These are phyloP conservation scores for Acleris emargana DNA, from an alignment of 2,888 invertebrate species.

Conservation along the genomic window DNA sequence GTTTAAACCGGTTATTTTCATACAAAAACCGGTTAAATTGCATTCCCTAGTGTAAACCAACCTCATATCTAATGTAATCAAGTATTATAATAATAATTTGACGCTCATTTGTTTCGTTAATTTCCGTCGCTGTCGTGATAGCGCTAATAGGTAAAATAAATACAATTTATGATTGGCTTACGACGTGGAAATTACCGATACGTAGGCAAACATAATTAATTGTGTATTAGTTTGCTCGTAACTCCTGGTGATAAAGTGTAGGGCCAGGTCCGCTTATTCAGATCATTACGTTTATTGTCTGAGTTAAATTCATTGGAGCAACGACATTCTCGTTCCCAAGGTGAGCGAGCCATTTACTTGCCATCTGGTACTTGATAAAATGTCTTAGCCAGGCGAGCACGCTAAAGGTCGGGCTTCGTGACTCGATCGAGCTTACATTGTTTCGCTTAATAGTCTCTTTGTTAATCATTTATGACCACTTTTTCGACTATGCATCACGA, in stretches of 20 bases:
- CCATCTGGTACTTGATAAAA: conserved; percentile 55
- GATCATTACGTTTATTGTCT: conserved; percentile 39
- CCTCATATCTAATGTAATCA: too few species aligned
- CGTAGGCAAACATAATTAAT: conserved; percentile 19
- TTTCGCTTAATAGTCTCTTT: conserved; percentile 48
- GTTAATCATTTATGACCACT: conserved; percentile 28
- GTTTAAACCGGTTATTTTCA: too few species aligned
- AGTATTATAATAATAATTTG: background rate
- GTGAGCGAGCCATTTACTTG: conserved; percentile 63
- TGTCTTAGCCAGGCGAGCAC: conserved; percentile 43
- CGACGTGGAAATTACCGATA: conserved; percentile 17
- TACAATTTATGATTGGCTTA: conserved; percentile 7
- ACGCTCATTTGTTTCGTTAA: conserved; percentile 19
- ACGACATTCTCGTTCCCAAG: conserved; percentile 63
- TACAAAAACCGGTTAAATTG: too few species aligned
- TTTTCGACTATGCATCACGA: conserved; percentile 39
- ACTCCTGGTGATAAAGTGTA: conserved; percentile 12
- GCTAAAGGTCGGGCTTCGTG: conserved; percentile 68
- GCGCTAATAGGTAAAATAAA: conserved; percentile 23
- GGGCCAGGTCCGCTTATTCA: conserved; percentile 12
- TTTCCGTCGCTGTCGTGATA: conserved; percentile 1
- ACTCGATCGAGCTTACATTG: conserved; percentile 55
- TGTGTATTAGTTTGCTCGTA: conserved; percentile 10
- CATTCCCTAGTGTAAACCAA: too few species aligned
- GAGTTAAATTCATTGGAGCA: conserved; percentile 51